Conservation (phyloP, 2,113 vertebrate genomes). For the Gasterosteus nipponicus region DNA sequence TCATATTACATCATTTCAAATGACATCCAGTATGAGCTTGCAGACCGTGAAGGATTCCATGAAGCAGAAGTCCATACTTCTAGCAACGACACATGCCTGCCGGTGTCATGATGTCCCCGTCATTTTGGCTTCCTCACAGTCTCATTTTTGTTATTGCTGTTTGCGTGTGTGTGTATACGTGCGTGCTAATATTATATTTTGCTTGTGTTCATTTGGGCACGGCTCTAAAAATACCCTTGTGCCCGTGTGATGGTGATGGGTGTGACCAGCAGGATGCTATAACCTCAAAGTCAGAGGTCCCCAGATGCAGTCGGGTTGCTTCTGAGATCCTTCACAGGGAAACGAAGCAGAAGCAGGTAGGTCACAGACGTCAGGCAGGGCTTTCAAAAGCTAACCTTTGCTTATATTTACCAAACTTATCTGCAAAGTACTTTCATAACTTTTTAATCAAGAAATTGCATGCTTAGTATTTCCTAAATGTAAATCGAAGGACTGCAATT, state of each 20-base stretch:
- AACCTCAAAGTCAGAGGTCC: conserved; percentile 49
- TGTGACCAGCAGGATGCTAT: conserved; percentile 76
- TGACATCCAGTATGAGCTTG: conserved; percentile 9
- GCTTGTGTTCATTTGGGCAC: conserved; percentile 44
- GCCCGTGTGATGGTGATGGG: conserved; percentile 75
- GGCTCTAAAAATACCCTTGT: conserved; percentile 69
- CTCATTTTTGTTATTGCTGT: conserved; percentile 8
- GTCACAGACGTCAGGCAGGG: conserved; percentile 18
- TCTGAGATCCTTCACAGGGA: conserved; percentile 18
- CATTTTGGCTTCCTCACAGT: background rate
- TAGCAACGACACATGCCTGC: background rate
- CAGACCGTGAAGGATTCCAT: background rate
- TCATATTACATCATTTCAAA: background rate
- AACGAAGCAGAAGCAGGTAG: conserved; percentile 33
- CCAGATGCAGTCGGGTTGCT: conserved; percentile 43
- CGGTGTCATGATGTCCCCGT: conserved; percentile 7
- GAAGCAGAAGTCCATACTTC: background rate
- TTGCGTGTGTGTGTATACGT: background rate
- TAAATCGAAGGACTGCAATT: background rate
- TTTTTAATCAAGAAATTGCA: background rate
- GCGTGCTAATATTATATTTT: conserved; percentile 17
- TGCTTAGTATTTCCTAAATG: background rate
- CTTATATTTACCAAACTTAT: background rate
- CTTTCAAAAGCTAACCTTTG: background rate
- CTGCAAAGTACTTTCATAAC: background rate